Conservation (phyloP, 1,140 invertebrate species). For the Drosophila mauritiana region DNA sequence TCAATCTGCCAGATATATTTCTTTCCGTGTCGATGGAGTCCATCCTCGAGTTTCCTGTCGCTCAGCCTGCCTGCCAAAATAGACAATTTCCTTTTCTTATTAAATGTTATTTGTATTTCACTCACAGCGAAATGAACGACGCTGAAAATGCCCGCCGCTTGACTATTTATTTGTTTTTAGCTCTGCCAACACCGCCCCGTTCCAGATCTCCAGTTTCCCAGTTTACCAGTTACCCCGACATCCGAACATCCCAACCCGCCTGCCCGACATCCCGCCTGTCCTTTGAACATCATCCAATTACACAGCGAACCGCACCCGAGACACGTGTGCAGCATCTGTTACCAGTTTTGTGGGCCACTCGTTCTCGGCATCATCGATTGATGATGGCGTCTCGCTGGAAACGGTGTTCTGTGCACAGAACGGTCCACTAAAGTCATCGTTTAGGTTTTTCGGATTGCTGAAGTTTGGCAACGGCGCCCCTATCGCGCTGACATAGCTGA, state of each 20-base stretch:
- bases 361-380: conserved; percentile 49
- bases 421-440: conserved; percentile 41
- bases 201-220: not conserved
- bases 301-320: conserved; percentile 60
- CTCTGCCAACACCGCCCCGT: conserved; percentile 1
- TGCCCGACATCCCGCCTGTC: not conserved
- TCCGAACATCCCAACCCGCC: not conserved
- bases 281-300: conserved; percentile 76
- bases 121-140: conserved; percentile 59
- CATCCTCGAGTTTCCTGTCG: conserved; percentile 34
- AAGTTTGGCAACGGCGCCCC: conserved; percentile 68
- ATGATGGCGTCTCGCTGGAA: conserved; percentile 48
- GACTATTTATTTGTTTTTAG: conserved; percentile 79
- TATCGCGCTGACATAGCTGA: conserved; percentile 20
- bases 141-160: conserved; percentile 49
- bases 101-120: conserved; percentile 83
- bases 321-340: conserved; percentile 82
- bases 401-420: conserved; percentile 5
- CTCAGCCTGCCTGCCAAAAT: conserved; percentile 55
- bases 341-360: conserved; percentile 61
- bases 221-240: not conserved
- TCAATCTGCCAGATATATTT: not conserved
- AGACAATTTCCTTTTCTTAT: conserved; percentile 82
- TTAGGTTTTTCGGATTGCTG: conserved; percentile 21
- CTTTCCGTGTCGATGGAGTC: conserved; percentile 23